A percentile compares a stretch with the other conserved stretches of the same genome.
Evolutionary conservation across 2,797 vertebrate genomes (phyloP).

Genomic region (Sarcoramphus papa): DNA sequence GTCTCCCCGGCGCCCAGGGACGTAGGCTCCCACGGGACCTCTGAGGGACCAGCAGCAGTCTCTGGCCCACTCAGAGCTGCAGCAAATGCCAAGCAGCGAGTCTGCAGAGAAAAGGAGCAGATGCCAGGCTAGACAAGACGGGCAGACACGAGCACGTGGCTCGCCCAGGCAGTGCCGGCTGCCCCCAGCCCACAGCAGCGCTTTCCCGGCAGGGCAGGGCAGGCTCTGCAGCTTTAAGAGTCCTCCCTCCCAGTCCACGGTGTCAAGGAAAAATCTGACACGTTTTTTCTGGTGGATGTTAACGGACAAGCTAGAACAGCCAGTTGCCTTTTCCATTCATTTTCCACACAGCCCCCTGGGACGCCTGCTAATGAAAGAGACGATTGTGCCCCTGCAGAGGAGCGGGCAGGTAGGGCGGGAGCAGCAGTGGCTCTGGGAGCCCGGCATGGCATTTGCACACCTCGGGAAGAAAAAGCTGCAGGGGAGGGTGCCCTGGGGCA

Average conservation of each 20-base stretch:
- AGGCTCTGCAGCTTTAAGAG: slow-evolving; percentile 24
- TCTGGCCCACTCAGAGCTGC: background rate
- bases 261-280: slow-evolving; percentile 56
- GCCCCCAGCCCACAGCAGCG: background rate
- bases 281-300: slow-evolving; percentile 53
- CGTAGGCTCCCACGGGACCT: background rate
- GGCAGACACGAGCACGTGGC: background rate
- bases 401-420: slow-evolving; percentile 21
- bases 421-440: background rate
- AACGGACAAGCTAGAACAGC: slow-evolving; percentile 17
- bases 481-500: background rate
- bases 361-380: slow-evolving; percentile 40
- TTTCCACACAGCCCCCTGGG: slow-evolving; percentile 39
- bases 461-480: background rate
- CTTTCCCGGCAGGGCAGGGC: background rate
- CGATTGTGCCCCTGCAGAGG: background rate
- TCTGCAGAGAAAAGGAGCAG: background rate
- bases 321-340: slow-evolving; percentile 62
- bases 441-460: background rate
- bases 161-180: fast-evolving
- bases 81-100: background rate
- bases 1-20: background rate
- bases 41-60: fast-evolving
- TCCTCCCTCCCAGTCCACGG: slow-evolving; percentile 5
- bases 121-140: background rate